Evolutionary conservation across 2,113 vertebrate genomes (phyloP), one percentile per base, ranked within the genome.

Genomic region (Myiozetetes cayanensis): DNA sequence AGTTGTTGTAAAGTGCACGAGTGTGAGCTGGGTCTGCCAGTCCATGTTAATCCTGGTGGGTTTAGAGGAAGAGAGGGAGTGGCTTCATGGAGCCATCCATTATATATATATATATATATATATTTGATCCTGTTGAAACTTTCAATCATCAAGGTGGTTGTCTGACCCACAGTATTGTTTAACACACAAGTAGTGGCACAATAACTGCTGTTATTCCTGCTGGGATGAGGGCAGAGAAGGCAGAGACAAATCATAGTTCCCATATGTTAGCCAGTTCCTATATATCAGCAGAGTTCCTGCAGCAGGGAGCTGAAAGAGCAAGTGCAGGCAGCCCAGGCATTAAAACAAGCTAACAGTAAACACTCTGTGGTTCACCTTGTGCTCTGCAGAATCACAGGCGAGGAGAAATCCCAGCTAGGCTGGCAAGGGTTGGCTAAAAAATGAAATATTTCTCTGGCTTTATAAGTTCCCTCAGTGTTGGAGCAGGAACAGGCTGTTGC

Each of bases 1-100:
- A 52, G 16, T 10, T 33, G 11, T 4, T 31, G 17, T 39, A 10
- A 55, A 30, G 17, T 28, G 71, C 0, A 0, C 30, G 20, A 46
- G 41, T 16, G 14, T 50, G 25, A 13, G 23, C 71, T 77, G 33
- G n/a, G 9, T 46, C 61, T 70, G 74, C 27, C 22, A 21, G 6
- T 14, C 4, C 1, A 2, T 12, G 13, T 27, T 41, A 74, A 41
- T 71, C 50, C 37, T 9, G 3, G 27, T 21, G 47, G 50, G 8
- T 44, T 77, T 58, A 47, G 27, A 35, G 52, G 19, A 47, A n/a
- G 47, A 43, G 47, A 41, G 13, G 28, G 49, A 41, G 49, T 11
- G 17, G 28, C 31, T 87, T 75, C 20, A 14, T 16, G 30, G 13
- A 67, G 68, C 30, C 9, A 6, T 61, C 44, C 0, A 8, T 56